Conservation (phyloP, 2,113 vertebrate species). For the Sakesphorus luctuosus region DNA sequence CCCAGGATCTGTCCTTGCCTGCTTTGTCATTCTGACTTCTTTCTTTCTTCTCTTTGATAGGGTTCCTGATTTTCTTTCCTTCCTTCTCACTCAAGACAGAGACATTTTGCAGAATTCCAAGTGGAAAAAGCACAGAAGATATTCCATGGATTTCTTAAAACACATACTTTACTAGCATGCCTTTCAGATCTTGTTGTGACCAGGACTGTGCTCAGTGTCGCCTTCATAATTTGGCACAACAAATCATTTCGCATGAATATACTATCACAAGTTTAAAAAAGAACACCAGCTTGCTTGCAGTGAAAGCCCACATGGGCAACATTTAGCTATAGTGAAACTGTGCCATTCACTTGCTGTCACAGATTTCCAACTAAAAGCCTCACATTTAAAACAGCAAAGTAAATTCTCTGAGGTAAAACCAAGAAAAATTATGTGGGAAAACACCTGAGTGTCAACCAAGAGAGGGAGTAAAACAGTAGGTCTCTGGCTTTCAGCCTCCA, state of each 20-base stretch:
- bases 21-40: conserved; percentile 11
- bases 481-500: background rate
- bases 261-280: background rate
- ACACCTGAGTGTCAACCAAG: background rate
- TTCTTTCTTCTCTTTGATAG: background rate
- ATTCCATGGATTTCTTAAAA: background rate
- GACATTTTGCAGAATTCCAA: background rate
- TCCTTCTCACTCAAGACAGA: background rate
- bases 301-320: background rate
- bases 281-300: background rate
- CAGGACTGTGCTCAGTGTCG: background rate
- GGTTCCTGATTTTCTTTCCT: background rate
- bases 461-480: background rate
- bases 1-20: conserved; percentile 20
- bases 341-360: background rate
- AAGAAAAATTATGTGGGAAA: background rate
- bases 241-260: background rate
- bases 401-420: background rate
- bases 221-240: background rate
- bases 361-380: background rate
- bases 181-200: background rate
- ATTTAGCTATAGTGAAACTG: background rate
- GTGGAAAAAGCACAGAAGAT: background rate
- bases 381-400: background rate
- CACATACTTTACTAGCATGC: background rate